Percentiles rank a stretch among this genome's conserved stretches.
Evolutionary conservation across 2,888 invertebrate species (phyloP).

Genomic region (Chorisops tibialis): DNA sequence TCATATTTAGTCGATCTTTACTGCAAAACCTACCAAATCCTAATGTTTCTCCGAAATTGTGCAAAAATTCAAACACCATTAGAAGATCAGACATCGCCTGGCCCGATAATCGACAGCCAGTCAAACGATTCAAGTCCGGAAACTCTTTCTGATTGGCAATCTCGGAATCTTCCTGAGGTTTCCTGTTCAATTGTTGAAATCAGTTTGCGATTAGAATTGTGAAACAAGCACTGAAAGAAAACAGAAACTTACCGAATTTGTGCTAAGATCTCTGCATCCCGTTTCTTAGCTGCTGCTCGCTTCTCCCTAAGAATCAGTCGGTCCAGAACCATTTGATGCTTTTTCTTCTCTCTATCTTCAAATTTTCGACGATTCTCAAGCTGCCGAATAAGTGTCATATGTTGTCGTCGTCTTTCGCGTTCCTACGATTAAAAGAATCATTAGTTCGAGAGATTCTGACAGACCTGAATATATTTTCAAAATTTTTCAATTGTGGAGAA

Average conservation of each 20-base stretch:
- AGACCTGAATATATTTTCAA: too few species aligned
- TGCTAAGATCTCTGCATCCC: slow-evolving; percentile 67
- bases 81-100: slow-evolving; percentile 88
- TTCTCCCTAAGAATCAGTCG: slow-evolving; percentile 81
- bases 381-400: slow-evolving; percentile 83
- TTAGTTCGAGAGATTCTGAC: too few species aligned
- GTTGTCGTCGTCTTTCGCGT: slow-evolving; percentile 83
- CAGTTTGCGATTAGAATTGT: not conserved
- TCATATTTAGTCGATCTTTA: too few species aligned
- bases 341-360: slow-evolving; percentile 76
- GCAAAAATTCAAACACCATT: slow-evolving; percentile 95
- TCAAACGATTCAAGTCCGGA: slow-evolving; percentile 72
- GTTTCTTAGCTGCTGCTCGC: slow-evolving; percentile 68
- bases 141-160: slow-evolving; percentile 70
- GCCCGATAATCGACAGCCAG: slow-evolving; percentile 76
- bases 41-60: slow-evolving; percentile 92
- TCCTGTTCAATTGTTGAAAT: slow-evolving; percentile 55
- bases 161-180: slow-evolving; percentile 90
- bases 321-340: slow-evolving; percentile 69
- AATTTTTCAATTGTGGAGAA: too few species aligned
- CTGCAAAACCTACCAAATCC: slow-evolving; percentile 72
- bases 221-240: not conserved
- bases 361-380: slow-evolving; percentile 81
- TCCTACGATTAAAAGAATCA: slow-evolving; percentile 58
- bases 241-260: slow-evolving; percentile 56